Conservation (phyloP, 2,888 invertebrate genomes). For the Marronus borbonicus region DNA sequence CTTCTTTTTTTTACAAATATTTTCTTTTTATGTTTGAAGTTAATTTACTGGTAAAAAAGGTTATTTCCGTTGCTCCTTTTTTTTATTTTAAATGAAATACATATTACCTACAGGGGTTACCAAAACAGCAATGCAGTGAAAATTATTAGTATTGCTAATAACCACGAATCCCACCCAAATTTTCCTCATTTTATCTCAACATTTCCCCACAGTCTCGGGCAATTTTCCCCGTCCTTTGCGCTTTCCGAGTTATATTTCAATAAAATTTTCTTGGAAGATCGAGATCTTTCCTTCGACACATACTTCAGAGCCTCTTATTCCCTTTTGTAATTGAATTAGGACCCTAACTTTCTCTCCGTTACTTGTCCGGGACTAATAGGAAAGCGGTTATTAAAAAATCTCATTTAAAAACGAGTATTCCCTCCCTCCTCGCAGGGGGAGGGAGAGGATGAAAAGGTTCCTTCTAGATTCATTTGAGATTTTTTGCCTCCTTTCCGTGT, state of each 20-base stretch:
- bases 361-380: constrained; percentile 35
- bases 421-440: too few relatives aligned
- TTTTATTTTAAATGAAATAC: too few relatives aligned
- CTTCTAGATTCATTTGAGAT: neutral
- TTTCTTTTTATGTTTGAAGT: too few relatives aligned
- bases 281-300: neutral
- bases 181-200: too few relatives aligned
- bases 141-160: too few relatives aligned
- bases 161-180: too few relatives aligned
- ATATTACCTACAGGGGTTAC: too few relatives aligned
- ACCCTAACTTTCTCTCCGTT: neutral
- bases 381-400: constrained; percentile 45
- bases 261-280: neutral
- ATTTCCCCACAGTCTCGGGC: neutral
- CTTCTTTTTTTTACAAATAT: too few relatives aligned
- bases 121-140: too few relatives aligned
- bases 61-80: too few relatives aligned
- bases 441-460: neutral
- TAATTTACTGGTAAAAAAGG: too few relatives aligned
- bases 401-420: constrained; percentile 28
- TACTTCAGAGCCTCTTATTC: neutral
- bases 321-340: constrained; percentile 29
- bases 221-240: neutral
- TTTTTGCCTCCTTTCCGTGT: neutral
- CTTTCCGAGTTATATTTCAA: constrained; percentile 1